A percentile compares a stretch with the other conserved stretches of the same genome.
phyloP scores from a whole-genome alignment of 2,888 invertebrate genomes.

The Acronicta alni region DNA sequence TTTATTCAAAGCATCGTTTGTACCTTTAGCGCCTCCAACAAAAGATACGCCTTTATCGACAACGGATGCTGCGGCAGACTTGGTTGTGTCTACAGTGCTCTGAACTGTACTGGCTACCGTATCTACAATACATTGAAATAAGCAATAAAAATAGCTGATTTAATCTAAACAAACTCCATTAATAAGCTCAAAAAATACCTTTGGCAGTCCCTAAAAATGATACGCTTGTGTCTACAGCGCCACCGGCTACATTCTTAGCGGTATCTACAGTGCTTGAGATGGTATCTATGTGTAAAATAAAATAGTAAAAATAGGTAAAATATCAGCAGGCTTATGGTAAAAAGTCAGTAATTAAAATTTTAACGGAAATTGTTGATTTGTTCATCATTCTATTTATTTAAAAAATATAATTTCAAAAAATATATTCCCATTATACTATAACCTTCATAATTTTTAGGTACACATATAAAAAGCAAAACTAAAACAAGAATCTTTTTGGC shows the following conservation, averaged over 20 bases:
- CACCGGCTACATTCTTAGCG: constrained; percentile 67
- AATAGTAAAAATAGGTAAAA: too few species aligned
- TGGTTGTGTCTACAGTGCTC: constrained; percentile 72
- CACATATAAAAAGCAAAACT: too few species aligned
- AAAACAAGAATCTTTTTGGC: too few species aligned
- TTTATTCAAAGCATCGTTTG: neutral
- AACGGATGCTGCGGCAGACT: constrained; percentile 67
- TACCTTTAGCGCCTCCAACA: constrained; percentile 73
- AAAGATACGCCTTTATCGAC: constrained; percentile 68
- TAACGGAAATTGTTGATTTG: too few species aligned
- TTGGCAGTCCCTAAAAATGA: constrained; percentile 69
- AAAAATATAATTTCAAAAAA: too few species aligned
- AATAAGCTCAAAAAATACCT: constrained; percentile 57
- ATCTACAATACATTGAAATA: constrained; percentile 67
- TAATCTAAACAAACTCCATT: constrained; percentile 19
- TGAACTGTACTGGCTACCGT: constrained; percentile 69
- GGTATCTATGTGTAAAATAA: constrained; percentile 40
- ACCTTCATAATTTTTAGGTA: too few species aligned
- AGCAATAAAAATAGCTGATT: constrained; percentile 23
- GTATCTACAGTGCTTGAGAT: constrained; percentile 70
- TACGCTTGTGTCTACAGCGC: constrained; percentile 67
- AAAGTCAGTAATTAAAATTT: too few species aligned
- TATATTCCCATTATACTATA: too few species aligned
- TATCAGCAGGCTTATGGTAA: too few species aligned
- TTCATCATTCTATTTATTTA: too few species aligned